phyloP scores from a whole-genome alignment of 2,888 invertebrate genomes.

The Odontocerum albicorne region DNA sequence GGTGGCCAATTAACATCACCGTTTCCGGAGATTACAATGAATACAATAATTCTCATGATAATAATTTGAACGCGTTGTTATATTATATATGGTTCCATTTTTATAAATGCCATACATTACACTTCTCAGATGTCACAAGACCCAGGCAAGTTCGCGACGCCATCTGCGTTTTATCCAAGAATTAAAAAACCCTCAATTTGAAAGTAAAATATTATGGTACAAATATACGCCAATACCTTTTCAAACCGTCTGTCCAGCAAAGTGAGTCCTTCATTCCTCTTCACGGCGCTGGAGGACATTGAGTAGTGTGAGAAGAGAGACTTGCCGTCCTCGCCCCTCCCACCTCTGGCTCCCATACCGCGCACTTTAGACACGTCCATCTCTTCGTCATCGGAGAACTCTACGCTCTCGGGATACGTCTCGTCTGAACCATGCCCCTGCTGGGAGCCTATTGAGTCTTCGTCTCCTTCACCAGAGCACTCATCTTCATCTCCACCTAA shows the following conservation, averaged over 20 bases:
- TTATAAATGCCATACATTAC: too few relatives aligned
- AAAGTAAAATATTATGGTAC: not conserved
- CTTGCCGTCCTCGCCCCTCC: slow-evolving; percentile 74
- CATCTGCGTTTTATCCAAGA: too few relatives aligned
- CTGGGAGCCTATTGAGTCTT: slow-evolving; percentile 52
- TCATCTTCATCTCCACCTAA: slow-evolving; percentile 38
- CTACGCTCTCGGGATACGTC: slow-evolving; percentile 31
- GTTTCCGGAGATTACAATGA: too few relatives aligned
- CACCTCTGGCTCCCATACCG: slow-evolving; percentile 29
- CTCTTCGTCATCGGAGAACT: slow-evolving; percentile 40
- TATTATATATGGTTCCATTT: too few relatives aligned
- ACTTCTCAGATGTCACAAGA: too few relatives aligned
- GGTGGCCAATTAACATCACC: too few relatives aligned
- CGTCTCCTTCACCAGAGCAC: slow-evolving; percentile 44
- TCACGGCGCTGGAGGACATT: slow-evolving; percentile 88
- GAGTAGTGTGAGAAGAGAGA: slow-evolving; percentile 92
- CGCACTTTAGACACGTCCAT: not conserved
- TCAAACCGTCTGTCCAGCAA: slow-evolving; percentile 89
- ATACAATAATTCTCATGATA: too few relatives aligned
- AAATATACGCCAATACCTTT: slow-evolving; percentile 59
- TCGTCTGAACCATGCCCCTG: slow-evolving; percentile 50
- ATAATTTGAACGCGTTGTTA: too few relatives aligned
- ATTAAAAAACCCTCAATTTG: not conserved
- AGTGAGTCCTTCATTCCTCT: slow-evolving; percentile 79
- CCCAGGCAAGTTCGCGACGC: too few relatives aligned